These are phyloP conservation scores for Paramacrobiotus metropolitanus DNA, from an alignment of 1,140 invertebrate genomes.

Conservation along the genomic window DNA sequence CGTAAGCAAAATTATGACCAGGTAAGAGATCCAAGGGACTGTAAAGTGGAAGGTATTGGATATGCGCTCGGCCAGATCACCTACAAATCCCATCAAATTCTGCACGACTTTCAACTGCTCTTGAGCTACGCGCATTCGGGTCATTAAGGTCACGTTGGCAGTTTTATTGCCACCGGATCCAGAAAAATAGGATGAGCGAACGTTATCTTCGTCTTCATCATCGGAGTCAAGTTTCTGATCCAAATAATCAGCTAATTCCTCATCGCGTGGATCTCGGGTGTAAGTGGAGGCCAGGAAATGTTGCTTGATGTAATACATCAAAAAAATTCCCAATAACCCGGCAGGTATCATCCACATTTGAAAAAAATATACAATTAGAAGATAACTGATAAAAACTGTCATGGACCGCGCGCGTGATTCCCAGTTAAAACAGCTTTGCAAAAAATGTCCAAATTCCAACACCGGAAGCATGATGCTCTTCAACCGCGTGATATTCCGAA, in stretches of 20 bases:
- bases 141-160: not conserved
- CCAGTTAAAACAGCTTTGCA: conserved; percentile 93
- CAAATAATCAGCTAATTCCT: conserved; percentile 17
- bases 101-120: conserved; percentile 83
- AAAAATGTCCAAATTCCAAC: conserved; percentile 63
- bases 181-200: too few species aligned
- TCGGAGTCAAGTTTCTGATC: conserved; percentile 56
- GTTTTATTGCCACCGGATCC: not conserved
- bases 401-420: conserved; percentile 69
- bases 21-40: conserved; percentile 77
- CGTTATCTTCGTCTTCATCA: conserved; percentile 30
- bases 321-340: conserved; percentile 43
- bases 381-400: conserved; percentile 56
- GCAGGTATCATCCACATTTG: conserved; percentile 66
- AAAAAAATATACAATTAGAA: conserved; percentile 54
- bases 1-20: conserved; percentile 52
- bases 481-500: conserved; percentile 73
- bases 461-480: conserved; percentile 68
- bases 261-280: conserved; percentile 7
- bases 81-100: conserved; percentile 63
- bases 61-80: conserved; percentile 65
- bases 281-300: not conserved
- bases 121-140: conserved; percentile 39
- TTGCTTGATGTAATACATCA: conserved; percentile 30
- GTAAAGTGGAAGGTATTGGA: conserved; percentile 92